Base-by-base conservation (phyloP, 1,140 invertebrate genomes). In the Mylabris phalerata region DNA sequence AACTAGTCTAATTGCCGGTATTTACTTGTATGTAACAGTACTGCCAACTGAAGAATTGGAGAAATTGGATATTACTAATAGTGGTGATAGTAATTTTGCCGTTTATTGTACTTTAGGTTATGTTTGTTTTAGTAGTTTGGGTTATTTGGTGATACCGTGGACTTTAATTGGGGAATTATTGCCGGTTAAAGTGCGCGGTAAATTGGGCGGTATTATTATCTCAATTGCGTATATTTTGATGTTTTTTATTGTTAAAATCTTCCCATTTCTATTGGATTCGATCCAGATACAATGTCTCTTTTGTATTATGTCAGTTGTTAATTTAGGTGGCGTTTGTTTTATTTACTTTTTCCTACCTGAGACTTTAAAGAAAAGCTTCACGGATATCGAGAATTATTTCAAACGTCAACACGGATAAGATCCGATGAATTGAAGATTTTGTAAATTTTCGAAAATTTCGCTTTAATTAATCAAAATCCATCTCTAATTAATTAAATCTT, bases 271-370 rank as follows among this genome's bases (percentile, higher is more conserved):
- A 9, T 60, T 83, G 4, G 67, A 75, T n/a, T 13, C 63, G 0
- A 67, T 85, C 25, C 79, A 79, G 1, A 67, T 79, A 7, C 72
- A 77, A 27, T 75, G 72, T 4, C 68, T 82, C 3, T 89, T 89
- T 73, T 81, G 80, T 64, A 73, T 84, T 50, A 86, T 85, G 68
- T 78, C 80, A 25, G 70, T 75, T 3, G 74, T 81, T 5, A 85
- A 84, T 38, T 65, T 82, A 4, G 6, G 82, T 3, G 79, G 81
- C 5, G 73, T 80, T 11, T 59, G 77, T 9, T 82, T 86, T 65
- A 73, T 85, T 24, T 81, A 78, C 50, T 73, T 84, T 39, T 81
- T 82, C 55, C 69, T 90, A 25, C 88, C 88, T 1, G 89, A 91
- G 76, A 91, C 88, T 0, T 79, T 87, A 56, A 85, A 86, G 0